A percentile compares a stretch with the other conserved stretches of the same genome.
Conservation (phyloP, 2,797 vertebrate genomes). For the Tolypeutes matacus region DNA sequence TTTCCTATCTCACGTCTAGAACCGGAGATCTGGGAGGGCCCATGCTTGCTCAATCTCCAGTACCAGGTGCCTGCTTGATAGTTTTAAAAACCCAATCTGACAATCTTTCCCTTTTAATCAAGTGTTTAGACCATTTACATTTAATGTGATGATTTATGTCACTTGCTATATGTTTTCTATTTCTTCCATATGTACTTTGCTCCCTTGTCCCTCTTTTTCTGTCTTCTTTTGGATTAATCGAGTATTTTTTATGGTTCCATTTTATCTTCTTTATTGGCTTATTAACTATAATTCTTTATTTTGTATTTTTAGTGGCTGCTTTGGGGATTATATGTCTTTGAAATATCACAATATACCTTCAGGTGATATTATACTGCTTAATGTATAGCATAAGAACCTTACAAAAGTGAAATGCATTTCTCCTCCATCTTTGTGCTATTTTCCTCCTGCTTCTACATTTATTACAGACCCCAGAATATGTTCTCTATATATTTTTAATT, state of each 20-base stretch:
- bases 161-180: rapidly evolving
- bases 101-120: background rate
- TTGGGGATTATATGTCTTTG: background rate
- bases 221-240: no score
- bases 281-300: no score
- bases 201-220: background rate
- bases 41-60: no score
- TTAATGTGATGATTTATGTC: rapidly evolving
- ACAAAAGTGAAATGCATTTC: rapidly evolving
- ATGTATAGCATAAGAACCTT: rapidly evolving
- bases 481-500: no score
- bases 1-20: no score
- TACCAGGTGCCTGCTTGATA: no score
- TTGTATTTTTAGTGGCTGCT: background rate
- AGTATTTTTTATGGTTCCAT: background rate
- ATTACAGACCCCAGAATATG: no score
- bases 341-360: background rate
- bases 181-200: background rate
- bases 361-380: rapidly evolving
- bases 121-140: rapidly evolving
- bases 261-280: background rate
- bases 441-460: rapidly evolving
- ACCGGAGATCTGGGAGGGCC: background rate
- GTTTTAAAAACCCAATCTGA: background rate
- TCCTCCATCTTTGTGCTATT: rapidly evolving